Evolutionary conservation across 2,113 vertebrate species (phyloP).

Genomic region (Aix galericulata): DNA sequence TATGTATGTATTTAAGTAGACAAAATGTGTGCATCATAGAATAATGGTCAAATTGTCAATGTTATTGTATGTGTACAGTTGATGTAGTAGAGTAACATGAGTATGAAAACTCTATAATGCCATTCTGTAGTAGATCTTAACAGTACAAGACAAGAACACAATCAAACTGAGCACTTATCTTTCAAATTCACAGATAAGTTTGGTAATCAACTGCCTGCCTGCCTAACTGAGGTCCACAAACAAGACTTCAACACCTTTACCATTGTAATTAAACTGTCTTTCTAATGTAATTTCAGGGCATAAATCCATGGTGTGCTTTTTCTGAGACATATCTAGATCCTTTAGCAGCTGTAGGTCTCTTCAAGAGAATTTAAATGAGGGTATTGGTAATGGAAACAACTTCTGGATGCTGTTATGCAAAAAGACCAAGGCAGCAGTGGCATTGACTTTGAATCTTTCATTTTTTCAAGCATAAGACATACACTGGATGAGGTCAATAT

Average conservation of each 20-base stretch:
- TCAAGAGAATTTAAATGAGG: neutral
- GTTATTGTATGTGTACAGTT: accelerated
- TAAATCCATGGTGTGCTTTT: neutral
- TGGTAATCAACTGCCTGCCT: neutral
- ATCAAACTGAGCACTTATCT: too few species aligned
- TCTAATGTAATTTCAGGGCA: neutral
- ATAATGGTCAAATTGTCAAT: neutral
- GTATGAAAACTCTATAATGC: neutral
- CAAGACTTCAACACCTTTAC: neutral
- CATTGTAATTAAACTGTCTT: neutral
- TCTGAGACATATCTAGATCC: neutral
- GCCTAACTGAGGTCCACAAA: neutral
- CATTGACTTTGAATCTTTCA: neutral
- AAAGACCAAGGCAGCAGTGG: neutral
- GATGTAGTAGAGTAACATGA: neutral
- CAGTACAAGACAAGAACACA: neutral
- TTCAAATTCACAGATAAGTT: too few species aligned
- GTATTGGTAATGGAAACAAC: neutral
- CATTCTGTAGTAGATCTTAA: neutral
- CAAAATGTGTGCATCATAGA: neutral
- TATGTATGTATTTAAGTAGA: neutral
- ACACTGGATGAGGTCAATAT: neutral
- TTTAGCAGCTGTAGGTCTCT: neutral
- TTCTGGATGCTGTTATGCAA: neutral
- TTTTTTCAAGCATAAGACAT: too few species aligned